These are phyloP conservation scores for Furnarius figulus DNA, from an alignment of 2,113 vertebrate genomes.

Conservation along the genomic window DNA sequence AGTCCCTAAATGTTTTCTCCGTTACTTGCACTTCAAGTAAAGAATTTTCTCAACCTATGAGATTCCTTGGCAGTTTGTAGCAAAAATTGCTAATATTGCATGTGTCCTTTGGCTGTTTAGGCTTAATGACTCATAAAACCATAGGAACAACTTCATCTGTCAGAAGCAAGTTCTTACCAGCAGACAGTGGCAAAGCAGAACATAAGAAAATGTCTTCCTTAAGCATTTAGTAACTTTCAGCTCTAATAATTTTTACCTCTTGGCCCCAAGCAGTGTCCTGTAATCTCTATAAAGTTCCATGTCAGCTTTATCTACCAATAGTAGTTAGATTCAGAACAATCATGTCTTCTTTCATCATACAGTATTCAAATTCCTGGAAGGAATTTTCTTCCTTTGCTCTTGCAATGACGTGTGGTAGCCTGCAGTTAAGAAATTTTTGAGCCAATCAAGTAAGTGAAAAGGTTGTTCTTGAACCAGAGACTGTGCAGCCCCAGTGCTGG, in stretches of 20 bases:
- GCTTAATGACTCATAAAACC: constrained; percentile 9
- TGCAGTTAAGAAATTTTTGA: background rate
- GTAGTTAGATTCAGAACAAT: background rate
- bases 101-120: background rate
- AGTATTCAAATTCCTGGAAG: background rate
- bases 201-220: background rate
- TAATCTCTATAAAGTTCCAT: background rate
- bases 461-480: background rate
- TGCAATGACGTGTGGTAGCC: background rate
- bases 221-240: background rate
- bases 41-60: background rate
- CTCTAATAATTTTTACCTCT: background rate
- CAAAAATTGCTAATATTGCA: background rate
- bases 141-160: background rate
- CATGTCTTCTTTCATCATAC: background rate
- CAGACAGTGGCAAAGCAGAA: background rate
- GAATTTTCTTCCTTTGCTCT: background rate
- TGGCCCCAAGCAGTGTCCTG: background rate
- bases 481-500: background rate
- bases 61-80: background rate
- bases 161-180: background rate
- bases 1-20: background rate
- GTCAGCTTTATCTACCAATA: background rate
- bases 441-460: background rate
- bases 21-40: background rate